phyloP scores from a whole-genome alignment of 2,113 vertebrate species.

The Bubalus kerabau region DNA sequence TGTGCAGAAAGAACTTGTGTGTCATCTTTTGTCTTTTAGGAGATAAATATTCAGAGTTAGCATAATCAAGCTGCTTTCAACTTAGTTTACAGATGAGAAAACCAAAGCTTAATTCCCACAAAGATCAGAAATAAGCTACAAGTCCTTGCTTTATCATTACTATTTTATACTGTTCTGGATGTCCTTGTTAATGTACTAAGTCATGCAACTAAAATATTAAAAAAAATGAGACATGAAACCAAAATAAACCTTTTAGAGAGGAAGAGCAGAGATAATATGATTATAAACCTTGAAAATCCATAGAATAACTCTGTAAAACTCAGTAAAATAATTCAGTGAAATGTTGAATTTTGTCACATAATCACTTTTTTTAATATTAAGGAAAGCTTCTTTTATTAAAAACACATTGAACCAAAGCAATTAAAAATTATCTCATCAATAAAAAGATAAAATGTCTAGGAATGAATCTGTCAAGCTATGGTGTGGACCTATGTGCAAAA shows the following conservation, averaged over 20 bases:
- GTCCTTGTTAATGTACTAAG: not conserved
- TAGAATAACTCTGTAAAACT: not conserved
- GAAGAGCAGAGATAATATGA: not conserved
- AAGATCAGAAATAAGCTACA: not conserved
- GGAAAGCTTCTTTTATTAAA: not conserved
- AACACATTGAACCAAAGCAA: not conserved
- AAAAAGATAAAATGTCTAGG: not conserved
- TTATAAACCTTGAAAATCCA: not conserved
- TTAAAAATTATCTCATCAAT: not conserved
- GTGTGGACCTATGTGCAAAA: not conserved
- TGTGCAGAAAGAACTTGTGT: not conserved
- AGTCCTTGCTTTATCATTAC: not conserved
- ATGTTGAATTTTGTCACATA: not conserved
- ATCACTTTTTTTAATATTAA: not conserved
- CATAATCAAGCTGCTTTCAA: not conserved
- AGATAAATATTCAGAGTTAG: not conserved
- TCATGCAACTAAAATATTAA: not conserved
- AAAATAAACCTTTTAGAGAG: not conserved
- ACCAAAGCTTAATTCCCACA: not conserved
- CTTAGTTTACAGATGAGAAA: not conserved
- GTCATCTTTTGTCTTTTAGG: not conserved
- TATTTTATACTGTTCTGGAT: not conserved
- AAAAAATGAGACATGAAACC: not conserved
- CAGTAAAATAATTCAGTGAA: not conserved
- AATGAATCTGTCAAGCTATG: not conserved